Conservation (phyloP, 1,140 invertebrate species). For the Meteorus sp. region DNA sequence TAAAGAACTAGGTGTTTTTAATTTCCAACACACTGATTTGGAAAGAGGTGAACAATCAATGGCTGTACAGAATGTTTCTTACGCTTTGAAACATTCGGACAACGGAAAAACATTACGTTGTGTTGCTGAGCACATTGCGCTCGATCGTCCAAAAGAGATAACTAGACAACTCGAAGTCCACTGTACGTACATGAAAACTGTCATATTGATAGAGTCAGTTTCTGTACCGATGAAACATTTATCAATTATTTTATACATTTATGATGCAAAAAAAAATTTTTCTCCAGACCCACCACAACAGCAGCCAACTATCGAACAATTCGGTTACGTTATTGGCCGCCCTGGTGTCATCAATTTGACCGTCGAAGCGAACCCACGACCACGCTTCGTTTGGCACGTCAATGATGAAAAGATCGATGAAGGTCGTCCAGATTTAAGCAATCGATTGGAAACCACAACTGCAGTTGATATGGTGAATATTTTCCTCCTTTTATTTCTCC, state of each 20-base stretch:
- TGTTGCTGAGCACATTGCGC: constrained; percentile 66
- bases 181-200: constrained; percentile 60
- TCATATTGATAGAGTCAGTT: background rate
- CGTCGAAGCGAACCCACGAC: constrained; percentile 69
- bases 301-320: constrained; percentile 62
- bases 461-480: constrained; percentile 59
- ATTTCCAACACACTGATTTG: constrained; percentile 56
- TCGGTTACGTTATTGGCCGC: constrained; percentile 71
- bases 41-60: constrained; percentile 43
- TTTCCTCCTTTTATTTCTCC: background rate
- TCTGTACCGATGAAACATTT: background rate
- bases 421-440: constrained; percentile 55
- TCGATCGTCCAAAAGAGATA: constrained; percentile 54
- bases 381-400: constrained; percentile 68
- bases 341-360: constrained; percentile 70
- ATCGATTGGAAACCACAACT: constrained; percentile 58
- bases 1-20: constrained; percentile 54
- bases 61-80: constrained; percentile 67
- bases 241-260: background rate
- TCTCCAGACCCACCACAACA: constrained; percentile 65
- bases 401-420: constrained; percentile 62
- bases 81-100: constrained; percentile 65
- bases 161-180: constrained; percentile 62
- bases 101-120: constrained; percentile 68
- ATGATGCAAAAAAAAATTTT: background rate